Percentiles rank a stretch among this genome's conserved stretches.
Evolutionary conservation across 1,140 invertebrate species (phyloP).

Genomic region (Leptinotarsa defecta): DNA sequence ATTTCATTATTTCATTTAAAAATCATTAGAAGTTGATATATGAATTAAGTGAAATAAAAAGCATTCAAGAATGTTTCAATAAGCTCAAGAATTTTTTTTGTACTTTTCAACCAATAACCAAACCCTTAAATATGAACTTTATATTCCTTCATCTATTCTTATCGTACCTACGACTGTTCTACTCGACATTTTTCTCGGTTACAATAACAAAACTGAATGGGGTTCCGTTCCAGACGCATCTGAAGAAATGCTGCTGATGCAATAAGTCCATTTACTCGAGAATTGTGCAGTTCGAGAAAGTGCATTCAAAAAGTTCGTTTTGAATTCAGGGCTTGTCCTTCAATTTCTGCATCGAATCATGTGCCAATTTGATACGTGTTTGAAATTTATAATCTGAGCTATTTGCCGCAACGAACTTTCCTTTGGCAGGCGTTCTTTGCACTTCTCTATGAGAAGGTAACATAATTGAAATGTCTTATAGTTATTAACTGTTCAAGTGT

Average conservation of each 20-base stretch:
- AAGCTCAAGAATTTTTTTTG: no score
- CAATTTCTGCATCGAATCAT: constrained; percentile 43
- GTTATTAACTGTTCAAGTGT: no score
- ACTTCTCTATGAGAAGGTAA: no score
- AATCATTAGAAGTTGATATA: no score
- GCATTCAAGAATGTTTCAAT: no score
- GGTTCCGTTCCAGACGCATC: neutral
- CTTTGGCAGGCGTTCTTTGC: neutral
- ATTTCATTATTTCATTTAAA: no score
- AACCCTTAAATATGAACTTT: neutral
- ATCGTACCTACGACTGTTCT: neutral
- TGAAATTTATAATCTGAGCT: constrained; percentile 40
- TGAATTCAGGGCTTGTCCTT: constrained; percentile 36
- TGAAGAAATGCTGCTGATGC: neutral
- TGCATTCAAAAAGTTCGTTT: constrained; percentile 34
- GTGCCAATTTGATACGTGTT: constrained; percentile 43
- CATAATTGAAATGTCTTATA: no score
- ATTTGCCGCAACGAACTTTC: constrained; percentile 6
- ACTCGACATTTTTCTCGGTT: neutral
- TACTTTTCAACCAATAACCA: no score
- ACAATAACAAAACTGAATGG: neutral
- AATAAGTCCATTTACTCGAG: constrained; percentile 18
- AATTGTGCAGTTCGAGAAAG: constrained; percentile 27
- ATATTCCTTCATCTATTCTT: neutral
- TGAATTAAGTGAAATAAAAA: no score